These are phyloP conservation scores for Zosterops japonicus DNA, from an alignment of 2,113 vertebrate genomes.

Conservation along the genomic window DNA sequence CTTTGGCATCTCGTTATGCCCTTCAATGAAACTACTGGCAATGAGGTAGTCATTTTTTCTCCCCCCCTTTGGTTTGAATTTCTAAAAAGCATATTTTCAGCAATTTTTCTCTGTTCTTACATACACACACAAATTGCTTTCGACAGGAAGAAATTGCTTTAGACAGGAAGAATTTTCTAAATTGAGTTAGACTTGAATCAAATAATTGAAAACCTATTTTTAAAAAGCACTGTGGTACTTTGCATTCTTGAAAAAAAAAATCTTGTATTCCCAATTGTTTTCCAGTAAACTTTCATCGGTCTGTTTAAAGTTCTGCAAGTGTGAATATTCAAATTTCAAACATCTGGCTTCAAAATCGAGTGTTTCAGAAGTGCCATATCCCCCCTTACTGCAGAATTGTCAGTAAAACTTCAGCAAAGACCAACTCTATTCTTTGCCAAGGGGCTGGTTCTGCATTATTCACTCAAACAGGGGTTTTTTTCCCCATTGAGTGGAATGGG, in stretches of 20 bases:
- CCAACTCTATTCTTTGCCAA: slow-evolving; percentile 27
- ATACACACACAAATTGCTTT: slow-evolving; percentile 30
- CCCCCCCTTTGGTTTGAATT: slow-evolving; percentile 3
- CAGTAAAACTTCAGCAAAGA: slow-evolving; percentile 29
- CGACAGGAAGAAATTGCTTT: slow-evolving; percentile 59
- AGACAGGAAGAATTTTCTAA: slow-evolving; percentile 66
- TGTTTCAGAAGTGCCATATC: slow-evolving; percentile 9
- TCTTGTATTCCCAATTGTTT: slow-evolving; percentile 62
- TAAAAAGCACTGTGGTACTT: slow-evolving; percentile 48
- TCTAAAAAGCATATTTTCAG: slow-evolving; percentile 59
- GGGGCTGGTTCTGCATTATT: background rate
- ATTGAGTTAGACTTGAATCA: slow-evolving; percentile 65
- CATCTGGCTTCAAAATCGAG: slow-evolving; percentile 77
- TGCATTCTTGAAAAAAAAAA: slow-evolving; percentile 38
- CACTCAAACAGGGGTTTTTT: background rate
- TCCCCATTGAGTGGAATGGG: background rate
- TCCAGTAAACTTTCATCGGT: slow-evolving; percentile 66
- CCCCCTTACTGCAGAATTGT: slow-evolving; percentile 36
- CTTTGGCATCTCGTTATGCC: background rate
- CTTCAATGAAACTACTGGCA: slow-evolving; percentile 19
- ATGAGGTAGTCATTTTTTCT: background rate
- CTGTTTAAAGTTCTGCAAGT: slow-evolving; percentile 71
- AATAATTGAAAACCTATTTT: slow-evolving; percentile 69
- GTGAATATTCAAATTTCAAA: slow-evolving; percentile 74
- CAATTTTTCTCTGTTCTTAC: slow-evolving; percentile 44